Percentiles rank a stretch among this genome's conserved stretches.
These are phyloP conservation scores for Drosophila leonis DNA, from an alignment of 2,888 invertebrate genomes.

Conservation along the genomic window DNA sequence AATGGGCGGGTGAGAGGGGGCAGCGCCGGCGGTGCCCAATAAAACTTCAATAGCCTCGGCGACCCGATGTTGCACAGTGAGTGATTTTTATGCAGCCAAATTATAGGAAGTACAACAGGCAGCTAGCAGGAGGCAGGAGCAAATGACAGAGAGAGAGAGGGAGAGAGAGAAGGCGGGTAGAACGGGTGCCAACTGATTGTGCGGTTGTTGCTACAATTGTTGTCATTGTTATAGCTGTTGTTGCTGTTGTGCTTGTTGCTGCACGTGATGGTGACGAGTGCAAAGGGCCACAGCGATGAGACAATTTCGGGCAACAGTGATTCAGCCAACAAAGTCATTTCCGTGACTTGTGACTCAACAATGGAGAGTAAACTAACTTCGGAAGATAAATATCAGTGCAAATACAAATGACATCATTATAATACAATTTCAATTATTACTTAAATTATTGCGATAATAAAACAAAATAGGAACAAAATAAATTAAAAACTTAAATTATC, in stretches of 20 bases:
- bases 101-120: conserved; percentile 47
- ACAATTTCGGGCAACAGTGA: conserved; percentile 36
- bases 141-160: not conserved
- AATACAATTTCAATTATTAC: not conserved
- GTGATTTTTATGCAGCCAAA: conserved; percentile 73
- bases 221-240: conserved; percentile 62
- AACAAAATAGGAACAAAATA: no score
- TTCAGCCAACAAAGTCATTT: conserved; percentile 26
- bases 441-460: no score
- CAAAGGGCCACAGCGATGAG: conserved; percentile 35
- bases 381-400: not conserved
- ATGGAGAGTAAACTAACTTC: not conserved
- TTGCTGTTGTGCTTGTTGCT: conserved; percentile 51
- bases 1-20: not conserved
- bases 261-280: conserved; percentile 69
- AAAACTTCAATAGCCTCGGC: conserved; percentile 74
- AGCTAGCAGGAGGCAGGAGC: not conserved
- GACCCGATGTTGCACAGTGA: conserved; percentile 53
- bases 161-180: conserved; percentile 1
- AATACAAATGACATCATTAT: not conserved
- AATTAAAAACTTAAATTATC: no score
- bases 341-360: conserved; percentile 24
- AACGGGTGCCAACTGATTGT: conserved; percentile 68
- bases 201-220: conserved; percentile 78
- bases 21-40: conserved; percentile 62